phyloP scores from a whole-genome alignment of 2,888 invertebrate genomes.

The Gastrophysa polygoni region DNA sequence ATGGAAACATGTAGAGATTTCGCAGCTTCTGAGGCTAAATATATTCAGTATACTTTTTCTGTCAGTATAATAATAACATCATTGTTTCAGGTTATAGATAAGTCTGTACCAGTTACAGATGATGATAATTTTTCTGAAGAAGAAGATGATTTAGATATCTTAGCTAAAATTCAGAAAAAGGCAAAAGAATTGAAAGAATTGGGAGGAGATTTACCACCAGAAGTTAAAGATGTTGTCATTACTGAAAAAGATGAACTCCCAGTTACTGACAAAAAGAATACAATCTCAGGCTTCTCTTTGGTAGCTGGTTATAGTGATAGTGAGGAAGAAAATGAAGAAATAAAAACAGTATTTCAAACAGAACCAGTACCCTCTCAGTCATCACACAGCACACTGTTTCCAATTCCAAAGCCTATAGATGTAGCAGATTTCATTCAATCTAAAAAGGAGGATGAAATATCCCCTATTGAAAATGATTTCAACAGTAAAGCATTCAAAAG shows the following conservation, averaged over 20 bases:
- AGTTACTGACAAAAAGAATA: slow-evolving; percentile 18
- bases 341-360: slow-evolving; percentile 21
- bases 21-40: slow-evolving; percentile 53
- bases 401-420: slow-evolving; percentile 56
- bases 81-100: neutral
- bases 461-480: slow-evolving; percentile 36
- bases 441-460: slow-evolving; percentile 19
- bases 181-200: slow-evolving; percentile 57
- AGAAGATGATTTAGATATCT: slow-evolving; percentile 55
- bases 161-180: slow-evolving; percentile 56
- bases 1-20: slow-evolving; percentile 48
- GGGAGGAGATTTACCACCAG: slow-evolving; percentile 54
- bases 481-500: slow-evolving; percentile 62
- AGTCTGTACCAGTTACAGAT: neutral
- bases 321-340: slow-evolving; percentile 54
- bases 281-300: slow-evolving; percentile 53
- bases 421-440: slow-evolving; percentile 48
- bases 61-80: no score
- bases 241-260: slow-evolving; percentile 28
- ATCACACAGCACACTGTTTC: slow-evolving; percentile 58
- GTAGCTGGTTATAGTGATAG: slow-evolving; percentile 65
- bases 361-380: slow-evolving; percentile 33
- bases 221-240: slow-evolving; percentile 47
- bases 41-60: neutral
- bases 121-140: slow-evolving; percentile 33